Evolutionary conservation across 2,113 vertebrate genomes (phyloP).

Genomic region (Actinemys pallida): DNA sequence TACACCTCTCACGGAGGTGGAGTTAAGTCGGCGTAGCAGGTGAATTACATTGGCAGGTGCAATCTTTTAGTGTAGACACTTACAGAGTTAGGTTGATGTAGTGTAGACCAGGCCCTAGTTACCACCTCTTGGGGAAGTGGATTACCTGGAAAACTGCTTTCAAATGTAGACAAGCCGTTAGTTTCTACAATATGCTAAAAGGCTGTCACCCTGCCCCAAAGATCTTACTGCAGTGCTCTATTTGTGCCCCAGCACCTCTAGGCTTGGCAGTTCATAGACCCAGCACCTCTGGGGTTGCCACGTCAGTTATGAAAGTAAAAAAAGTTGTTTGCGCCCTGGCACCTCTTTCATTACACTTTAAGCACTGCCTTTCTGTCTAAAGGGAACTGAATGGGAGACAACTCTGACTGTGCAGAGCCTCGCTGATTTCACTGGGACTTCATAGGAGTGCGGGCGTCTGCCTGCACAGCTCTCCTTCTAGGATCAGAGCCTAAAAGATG

Average conservation of each 20-base stretch:
- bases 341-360: background rate
- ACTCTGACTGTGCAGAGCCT: background rate
- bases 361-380: background rate
- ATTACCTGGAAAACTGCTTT: background rate
- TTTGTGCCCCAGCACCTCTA: background rate
- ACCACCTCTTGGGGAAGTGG: background rate
- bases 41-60: background rate
- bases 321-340: background rate
- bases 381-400: background rate
- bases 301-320: background rate
- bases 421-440: accelerated
- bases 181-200: no score
- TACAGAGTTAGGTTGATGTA: background rate
- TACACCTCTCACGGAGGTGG: background rate
- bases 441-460: accelerated
- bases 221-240: background rate
- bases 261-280: background rate
- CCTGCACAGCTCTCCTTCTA: background rate
- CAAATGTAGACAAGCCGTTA: background rate
- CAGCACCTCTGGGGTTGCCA: background rate
- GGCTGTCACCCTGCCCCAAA: background rate
- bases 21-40: background rate
- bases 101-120: background rate
- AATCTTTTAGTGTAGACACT: background rate
- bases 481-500: background rate